Conservation (phyloP, 2,797 vertebrate genomes). For the Uromys caudimaculatus region DNA sequence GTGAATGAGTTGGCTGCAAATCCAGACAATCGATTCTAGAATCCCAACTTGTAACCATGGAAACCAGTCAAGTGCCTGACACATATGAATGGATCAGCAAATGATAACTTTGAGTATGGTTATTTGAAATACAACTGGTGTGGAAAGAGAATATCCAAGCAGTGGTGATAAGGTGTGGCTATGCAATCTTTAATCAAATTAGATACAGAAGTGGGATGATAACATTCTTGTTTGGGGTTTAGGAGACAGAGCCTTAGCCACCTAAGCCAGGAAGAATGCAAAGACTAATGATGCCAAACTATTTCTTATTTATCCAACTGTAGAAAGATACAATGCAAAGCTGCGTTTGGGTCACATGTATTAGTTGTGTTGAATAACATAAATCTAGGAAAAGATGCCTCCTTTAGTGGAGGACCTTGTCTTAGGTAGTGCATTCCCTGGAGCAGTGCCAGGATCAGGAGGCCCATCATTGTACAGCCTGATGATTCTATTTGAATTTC, state of each 20-base stretch:
- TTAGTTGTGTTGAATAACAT: not conserved
- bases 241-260: not conserved
- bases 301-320: not conserved
- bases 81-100: not conserved
- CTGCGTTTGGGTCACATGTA: not conserved
- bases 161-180: not conserved
- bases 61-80: not conserved
- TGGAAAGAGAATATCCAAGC: not conserved
- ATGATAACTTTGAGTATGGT: not conserved
- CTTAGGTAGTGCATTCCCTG: not conserved
- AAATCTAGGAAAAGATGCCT: not conserved
- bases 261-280: not conserved
- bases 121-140: not conserved
- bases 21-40: not conserved
- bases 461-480: not conserved
- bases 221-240: not conserved
- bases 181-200: not conserved
- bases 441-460: not conserved
- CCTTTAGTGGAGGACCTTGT: not conserved
- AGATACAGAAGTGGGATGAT: slow-evolving; percentile 5
- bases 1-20: not conserved
- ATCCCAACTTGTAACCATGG: not conserved
- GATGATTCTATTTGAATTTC: not conserved
- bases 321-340: not conserved
- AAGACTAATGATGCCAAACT: not conserved